Evolutionary conservation across 1,140 invertebrate species (phyloP).

Genomic region (Eubasilissa regina): DNA sequence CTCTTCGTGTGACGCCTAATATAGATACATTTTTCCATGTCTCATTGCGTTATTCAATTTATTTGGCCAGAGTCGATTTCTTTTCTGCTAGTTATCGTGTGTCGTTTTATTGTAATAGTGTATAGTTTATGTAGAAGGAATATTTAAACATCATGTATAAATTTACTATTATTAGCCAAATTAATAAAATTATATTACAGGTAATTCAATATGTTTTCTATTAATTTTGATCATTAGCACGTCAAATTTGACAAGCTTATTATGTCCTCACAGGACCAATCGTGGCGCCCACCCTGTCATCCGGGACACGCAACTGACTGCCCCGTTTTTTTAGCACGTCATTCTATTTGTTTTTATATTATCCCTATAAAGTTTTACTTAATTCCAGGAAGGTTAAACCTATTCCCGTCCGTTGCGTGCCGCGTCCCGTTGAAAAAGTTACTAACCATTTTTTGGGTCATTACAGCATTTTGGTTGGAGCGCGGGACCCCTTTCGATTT

Average conservation of each 20-base stretch:
- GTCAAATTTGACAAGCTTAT: slow-evolving; percentile 10
- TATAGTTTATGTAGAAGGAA: no score
- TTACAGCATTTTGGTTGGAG: not conserved
- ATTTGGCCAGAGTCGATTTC: no score
- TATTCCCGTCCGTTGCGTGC: slow-evolving; percentile 26
- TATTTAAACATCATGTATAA: no score
- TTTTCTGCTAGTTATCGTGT: no score
- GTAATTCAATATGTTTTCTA: no score
- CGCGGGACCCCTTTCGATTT: not conserved
- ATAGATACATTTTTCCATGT: no score
- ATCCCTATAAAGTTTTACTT: slow-evolving; percentile 30
- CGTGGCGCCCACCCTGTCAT: slow-evolving; percentile 5
- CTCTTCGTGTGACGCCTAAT: no score
- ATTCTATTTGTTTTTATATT: slow-evolving; percentile 13
- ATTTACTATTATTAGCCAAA: no score
- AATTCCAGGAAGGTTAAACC: slow-evolving; percentile 40
- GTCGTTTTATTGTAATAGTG: no score
- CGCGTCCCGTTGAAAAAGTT: not conserved
- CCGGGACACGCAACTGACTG: not conserved
- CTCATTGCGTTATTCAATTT: no score
- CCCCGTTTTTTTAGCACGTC: slow-evolving; percentile 7
- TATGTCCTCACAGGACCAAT: slow-evolving; percentile 1
- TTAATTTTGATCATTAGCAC: not conserved
- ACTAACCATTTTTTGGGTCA: not conserved
- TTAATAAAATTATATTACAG: no score